Conservation (phyloP, 2,797 vertebrate genomes). For the Passerculus sandwichensis region DNA sequence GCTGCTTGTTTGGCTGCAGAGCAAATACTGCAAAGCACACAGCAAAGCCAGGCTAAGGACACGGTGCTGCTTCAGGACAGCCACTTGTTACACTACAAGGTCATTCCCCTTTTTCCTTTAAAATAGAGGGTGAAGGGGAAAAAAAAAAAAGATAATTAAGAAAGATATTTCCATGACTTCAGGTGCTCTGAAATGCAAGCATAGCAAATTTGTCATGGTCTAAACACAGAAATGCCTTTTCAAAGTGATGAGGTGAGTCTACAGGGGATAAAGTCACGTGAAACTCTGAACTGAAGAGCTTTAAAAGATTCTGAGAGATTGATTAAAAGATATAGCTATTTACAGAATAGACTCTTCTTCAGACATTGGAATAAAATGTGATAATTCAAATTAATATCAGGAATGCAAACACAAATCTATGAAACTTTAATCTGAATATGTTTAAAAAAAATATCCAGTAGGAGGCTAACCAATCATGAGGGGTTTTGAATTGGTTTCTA, state of each 20-base stretch:
- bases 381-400: not conserved
- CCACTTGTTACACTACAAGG: slow-evolving; percentile 1
- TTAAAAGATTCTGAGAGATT: not conserved
- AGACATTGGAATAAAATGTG: not conserved
- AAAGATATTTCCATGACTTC: slow-evolving; percentile 4
- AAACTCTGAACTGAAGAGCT: not conserved
- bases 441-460: not conserved
- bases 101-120: not conserved
- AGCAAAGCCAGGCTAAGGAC: slow-evolving; percentile 18
- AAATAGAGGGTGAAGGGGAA: fast-evolving
- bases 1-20: slow-evolving; percentile 9
- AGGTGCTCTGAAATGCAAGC: not conserved
- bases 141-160: not conserved
- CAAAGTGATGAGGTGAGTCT: not conserved
- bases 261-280: not conserved
- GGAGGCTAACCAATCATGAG: not conserved
- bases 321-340: not conserved
- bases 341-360: not conserved
- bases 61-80: slow-evolving; percentile 11
- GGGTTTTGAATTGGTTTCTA: fast-evolving
- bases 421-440: not conserved
- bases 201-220: not conserved
- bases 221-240: not conserved
- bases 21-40: not conserved
- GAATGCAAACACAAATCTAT: not conserved